A percentile compares a stretch with the other conserved stretches of the same genome.
Conservation (phyloP, 2,888 invertebrate species). For the Dicyrtoma fusca region DNA sequence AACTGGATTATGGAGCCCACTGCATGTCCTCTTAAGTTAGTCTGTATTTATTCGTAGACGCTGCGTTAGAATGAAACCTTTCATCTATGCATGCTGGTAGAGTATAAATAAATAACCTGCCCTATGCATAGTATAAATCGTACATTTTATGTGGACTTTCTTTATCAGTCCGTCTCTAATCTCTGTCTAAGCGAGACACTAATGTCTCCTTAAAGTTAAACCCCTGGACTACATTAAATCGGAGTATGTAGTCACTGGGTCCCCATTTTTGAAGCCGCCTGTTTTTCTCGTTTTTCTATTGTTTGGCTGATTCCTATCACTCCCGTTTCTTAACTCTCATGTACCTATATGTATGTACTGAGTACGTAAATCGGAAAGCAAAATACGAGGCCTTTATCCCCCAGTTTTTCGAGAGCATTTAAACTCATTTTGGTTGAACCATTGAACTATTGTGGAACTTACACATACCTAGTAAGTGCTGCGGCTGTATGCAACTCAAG, state of each 20-base stretch:
- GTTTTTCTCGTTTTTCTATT: constrained; percentile 21
- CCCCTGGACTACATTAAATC: not conserved
- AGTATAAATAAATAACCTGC: no score
- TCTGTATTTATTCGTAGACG: no score
- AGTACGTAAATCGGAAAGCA: not conserved
- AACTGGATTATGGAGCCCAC: no score
- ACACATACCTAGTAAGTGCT: no score
- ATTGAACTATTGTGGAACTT: no score
- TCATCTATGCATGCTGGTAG: no score
- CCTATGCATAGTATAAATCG: no score
- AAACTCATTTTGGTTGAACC: no score
- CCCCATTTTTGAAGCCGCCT: not conserved
- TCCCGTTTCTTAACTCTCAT: not conserved
- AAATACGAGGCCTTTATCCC: not conserved
- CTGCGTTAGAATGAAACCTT: no score
- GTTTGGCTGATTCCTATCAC: constrained; percentile 21
- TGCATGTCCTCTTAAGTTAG: no score
- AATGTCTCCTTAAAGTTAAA: not conserved
- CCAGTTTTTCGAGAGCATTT: not conserved
- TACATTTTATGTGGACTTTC: not conserved
- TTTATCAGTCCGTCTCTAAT: not conserved
- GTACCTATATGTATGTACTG: not conserved
- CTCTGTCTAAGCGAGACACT: not conserved
- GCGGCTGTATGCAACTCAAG: no score
- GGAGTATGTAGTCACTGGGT: not conserved